phyloP scores from a whole-genome alignment of 2,113 vertebrate genomes.

The Arvicanthis niloticus region DNA sequence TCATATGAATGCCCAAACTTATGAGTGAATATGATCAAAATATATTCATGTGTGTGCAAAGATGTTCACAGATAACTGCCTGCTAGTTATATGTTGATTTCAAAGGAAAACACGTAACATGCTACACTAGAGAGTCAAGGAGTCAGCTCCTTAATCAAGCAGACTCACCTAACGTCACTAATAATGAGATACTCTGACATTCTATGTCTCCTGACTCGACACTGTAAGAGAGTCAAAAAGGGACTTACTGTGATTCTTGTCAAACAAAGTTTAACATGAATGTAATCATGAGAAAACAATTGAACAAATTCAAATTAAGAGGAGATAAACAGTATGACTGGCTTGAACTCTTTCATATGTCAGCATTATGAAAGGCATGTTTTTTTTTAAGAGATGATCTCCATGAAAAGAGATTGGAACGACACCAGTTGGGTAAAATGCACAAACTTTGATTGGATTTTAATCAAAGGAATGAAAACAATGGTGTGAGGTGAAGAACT shows the following conservation, averaged over 20 bases:
- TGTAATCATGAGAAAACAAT: not conserved
- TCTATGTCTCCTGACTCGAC: not conserved
- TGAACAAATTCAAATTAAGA: constrained; percentile 9
- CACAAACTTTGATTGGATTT: not conserved
- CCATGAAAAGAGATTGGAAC: not conserved
- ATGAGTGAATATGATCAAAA: not conserved
- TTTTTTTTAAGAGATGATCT: not conserved
- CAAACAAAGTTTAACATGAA: not conserved
- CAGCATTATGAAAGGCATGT: not conserved
- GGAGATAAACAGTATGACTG: not conserved
- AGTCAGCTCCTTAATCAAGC: not conserved
- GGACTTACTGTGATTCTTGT: not conserved
- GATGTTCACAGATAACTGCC: not conserved
- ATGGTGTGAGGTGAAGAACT: not conserved
- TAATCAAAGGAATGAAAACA: not conserved
- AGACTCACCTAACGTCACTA: not conserved
- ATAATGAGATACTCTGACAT: not conserved
- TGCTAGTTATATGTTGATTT: not conserved
- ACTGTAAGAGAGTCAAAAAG: not conserved
- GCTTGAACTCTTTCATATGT: not conserved
- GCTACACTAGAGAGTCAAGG: not conserved
- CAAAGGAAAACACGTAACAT: not conserved
- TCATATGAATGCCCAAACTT: not conserved
- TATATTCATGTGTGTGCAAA: not conserved
- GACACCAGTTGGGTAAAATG: not conserved